Evolutionary conservation across 37 sponge, comb jelly and placozoan species (phyloP).

Genomic region (Aphrocallistes beatrix): DNA sequence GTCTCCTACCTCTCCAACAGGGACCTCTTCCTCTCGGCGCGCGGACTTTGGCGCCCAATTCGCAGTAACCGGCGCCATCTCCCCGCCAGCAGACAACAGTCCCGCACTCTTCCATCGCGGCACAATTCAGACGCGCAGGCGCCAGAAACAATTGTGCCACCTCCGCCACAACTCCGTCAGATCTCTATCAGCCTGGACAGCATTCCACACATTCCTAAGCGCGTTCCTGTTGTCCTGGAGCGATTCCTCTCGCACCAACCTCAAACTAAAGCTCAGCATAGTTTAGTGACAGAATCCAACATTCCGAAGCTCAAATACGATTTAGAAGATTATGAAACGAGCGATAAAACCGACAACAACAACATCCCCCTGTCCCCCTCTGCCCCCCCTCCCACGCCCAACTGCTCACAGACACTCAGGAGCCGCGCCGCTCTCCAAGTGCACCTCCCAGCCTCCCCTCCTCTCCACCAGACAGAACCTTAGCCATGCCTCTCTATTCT

Average conservation of each 20-base stretch:
- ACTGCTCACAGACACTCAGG: not conserved
- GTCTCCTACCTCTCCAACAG: not conserved
- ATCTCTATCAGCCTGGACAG: not conserved
- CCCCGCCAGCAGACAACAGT: not conserved
- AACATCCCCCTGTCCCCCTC: too few species aligned
- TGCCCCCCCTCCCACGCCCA: not conserved
- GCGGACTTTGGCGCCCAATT: not conserved
- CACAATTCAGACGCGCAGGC: not conserved
- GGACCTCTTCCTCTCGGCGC: not conserved
- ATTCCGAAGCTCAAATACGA: too few species aligned
- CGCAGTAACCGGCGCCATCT: not conserved
- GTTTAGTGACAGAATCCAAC: too few species aligned
- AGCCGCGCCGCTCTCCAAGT: not conserved
- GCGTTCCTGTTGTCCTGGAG: conserved; percentile 11
- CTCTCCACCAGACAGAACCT: not conserved
- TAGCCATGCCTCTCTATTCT: not conserved
- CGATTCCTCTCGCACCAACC: not conserved
- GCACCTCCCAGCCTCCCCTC: not conserved
- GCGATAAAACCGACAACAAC: too few species aligned
- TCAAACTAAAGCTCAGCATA: too few species aligned
- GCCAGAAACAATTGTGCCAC: too few species aligned
- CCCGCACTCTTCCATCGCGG: not conserved
- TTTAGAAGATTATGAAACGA: too few species aligned
- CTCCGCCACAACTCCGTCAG: not conserved
- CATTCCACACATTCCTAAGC: conserved; percentile 14